Percentiles rank a stretch among this genome's conserved stretches.
Evolutionary conservation across 2,888 invertebrate species (phyloP).

Genomic region (Acrobasis consociella): DNA sequence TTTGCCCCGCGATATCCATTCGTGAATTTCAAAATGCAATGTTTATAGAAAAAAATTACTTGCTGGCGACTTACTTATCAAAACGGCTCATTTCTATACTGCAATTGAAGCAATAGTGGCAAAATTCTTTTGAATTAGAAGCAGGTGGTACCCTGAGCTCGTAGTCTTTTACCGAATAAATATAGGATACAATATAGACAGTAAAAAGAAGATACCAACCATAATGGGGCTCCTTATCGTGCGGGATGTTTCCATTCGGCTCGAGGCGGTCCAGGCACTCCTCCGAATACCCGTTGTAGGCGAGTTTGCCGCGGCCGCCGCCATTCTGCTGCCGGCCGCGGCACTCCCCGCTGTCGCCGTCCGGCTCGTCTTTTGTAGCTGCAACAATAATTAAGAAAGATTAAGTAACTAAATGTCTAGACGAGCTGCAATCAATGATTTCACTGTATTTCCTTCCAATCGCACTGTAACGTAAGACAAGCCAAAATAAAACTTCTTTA

Average conservation of each 20-base stretch:
- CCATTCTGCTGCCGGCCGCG: constrained; percentile 83
- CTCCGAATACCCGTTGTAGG: constrained; percentile 96
- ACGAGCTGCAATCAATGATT: not conserved
- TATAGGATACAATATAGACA: no score
- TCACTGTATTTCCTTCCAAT: not conserved
- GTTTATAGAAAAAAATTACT: no score
- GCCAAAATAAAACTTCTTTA: no score
- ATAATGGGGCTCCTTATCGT: constrained; percentile 89
- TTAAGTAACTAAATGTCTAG: not conserved
- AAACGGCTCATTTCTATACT: no score
- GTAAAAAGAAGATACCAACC: constrained; percentile 49
- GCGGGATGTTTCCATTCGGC: constrained; percentile 96
- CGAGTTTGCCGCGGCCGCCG: constrained; percentile 89
- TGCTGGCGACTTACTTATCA: no score
- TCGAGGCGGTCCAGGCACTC: constrained; percentile 96
- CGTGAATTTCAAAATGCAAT: no score
- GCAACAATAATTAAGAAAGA: constrained; percentile 66
- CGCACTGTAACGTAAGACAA: no score
- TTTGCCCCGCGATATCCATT: no score
- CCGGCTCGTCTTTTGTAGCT: constrained; percentile 97
- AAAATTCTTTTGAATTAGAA: no score
- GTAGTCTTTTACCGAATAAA: no score
- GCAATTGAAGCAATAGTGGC: no score
- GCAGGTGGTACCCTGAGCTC: no score
- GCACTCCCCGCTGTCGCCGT: constrained; percentile 77